Base-by-base conservation (phyloP, 2,113 vertebrate genomes). In the Emydocephalus ijimae region DNA sequence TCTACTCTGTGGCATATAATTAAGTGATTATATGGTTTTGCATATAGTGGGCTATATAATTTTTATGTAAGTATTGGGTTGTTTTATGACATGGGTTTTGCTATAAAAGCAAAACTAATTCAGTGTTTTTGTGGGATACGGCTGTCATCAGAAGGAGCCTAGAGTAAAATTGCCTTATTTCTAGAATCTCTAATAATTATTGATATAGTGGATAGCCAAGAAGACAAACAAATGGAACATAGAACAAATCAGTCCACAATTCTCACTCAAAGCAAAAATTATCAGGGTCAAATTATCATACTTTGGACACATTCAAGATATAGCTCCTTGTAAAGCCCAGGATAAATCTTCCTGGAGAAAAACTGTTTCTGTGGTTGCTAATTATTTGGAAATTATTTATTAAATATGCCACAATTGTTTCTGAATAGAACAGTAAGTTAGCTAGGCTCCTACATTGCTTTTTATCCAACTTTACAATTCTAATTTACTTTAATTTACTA, bases 1-100 rank as follows among this genome's bases (percentile, higher is more conserved):
- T 90, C 74, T 86, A 29, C 50, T 81, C 88, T 92, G 69, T 89
- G 69, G 64, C 29, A 43, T 93, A 74, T 90, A 90, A 93, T 57
- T 86, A 93, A 90, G 74, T 90, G 61, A 93, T 93, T 90, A 87
- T 43, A 90, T 29, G 56, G 48, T 43, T 90, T 81, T 54, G n/a
- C 69, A 43, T 90, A 92, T 85, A 57, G 39, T 59, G 64, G 69
- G 69, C 39, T 92, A 57, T 89, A 92, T 92, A 89, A 89, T 89
- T 85, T 89, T 81, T 59, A 89, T 81, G 21, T 69, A 45, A 57
- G 64, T 92, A 59, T 18, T 85, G 64, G 91, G 59, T 85, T 91
- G 69, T 48, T 57, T 34, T 43, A 20, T 7, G 57, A 21, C 92
- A 21, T 20, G 57, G 34, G 24, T 92, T 55, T 34, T 92, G 57